These are phyloP conservation scores for Anas georgica DNA, from an alignment of 2,797 vertebrate species.

Conservation along the genomic window DNA sequence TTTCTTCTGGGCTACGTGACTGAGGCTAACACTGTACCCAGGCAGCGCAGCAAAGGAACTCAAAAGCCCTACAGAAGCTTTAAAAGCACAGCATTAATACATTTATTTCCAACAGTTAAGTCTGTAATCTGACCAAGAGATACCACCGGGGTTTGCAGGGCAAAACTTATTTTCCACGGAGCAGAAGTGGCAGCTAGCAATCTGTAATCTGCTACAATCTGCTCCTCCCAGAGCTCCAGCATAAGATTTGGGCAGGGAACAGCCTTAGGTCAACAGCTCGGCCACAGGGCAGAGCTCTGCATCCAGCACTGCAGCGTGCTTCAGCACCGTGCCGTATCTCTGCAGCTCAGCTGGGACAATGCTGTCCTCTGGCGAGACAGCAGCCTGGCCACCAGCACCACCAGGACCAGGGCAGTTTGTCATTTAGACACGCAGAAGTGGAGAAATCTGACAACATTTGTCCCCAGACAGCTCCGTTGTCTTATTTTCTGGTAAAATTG, in stretches of 20 bases:
- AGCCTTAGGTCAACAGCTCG: neutral
- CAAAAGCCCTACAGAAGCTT: neutral
- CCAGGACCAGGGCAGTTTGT: neutral
- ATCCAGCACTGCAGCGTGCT: accelerated
- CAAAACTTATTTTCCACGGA: neutral
- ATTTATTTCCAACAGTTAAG: neutral
- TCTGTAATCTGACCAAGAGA: neutral
- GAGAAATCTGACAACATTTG: neutral
- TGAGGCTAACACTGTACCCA: neutral
- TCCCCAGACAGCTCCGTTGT: neutral
- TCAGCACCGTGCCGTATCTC: accelerated
- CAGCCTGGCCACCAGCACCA: neutral
- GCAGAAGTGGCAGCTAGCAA: neutral
- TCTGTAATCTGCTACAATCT: neutral
- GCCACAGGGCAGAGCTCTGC: neutral
- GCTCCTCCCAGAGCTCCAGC: neutral
- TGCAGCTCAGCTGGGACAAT: neutral
- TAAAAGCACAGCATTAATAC: neutral
- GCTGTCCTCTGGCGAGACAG: neutral
- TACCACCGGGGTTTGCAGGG: neutral
- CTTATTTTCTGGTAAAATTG: neutral
- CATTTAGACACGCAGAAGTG: neutral
- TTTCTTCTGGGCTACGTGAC: neutral
- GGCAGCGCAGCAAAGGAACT: neutral
- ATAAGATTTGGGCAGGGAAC: neutral